phyloP scores from a whole-genome alignment of 1,140 invertebrate genomes.

The Hestina assimilis region DNA sequence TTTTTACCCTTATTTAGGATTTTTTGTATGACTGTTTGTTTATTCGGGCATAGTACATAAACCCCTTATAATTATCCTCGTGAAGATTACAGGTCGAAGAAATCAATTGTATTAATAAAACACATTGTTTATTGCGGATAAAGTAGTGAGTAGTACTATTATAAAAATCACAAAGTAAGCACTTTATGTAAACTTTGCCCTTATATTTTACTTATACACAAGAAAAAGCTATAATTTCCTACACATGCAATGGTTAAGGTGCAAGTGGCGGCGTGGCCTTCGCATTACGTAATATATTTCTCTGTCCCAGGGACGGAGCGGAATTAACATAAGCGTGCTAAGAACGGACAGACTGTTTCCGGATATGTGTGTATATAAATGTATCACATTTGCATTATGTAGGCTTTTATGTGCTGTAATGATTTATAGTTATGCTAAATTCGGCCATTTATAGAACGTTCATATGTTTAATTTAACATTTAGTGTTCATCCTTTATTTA shows the following conservation, averaged over 20 bases:
- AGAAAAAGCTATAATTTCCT: slow-evolving; percentile 56
- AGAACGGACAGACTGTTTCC: slow-evolving; percentile 2
- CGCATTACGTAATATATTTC: slow-evolving; percentile 52
- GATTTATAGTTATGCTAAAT: too few relatives aligned
- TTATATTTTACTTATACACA: slow-evolving; percentile 25
- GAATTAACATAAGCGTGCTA: slow-evolving; percentile 36
- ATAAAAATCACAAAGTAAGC: slow-evolving; percentile 5
- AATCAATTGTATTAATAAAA: too few relatives aligned
- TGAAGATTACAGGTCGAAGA: too few relatives aligned
- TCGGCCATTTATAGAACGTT: too few relatives aligned
- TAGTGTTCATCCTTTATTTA: too few relatives aligned
- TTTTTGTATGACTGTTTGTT: too few relatives aligned
- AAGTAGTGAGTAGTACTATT: too few relatives aligned
- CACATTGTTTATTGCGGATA: too few relatives aligned
- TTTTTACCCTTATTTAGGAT: too few relatives aligned
- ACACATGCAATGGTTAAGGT: slow-evolving; percentile 51
- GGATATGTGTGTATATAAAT: background rate
- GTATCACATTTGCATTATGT: slow-evolving; percentile 10
- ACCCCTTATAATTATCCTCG: too few relatives aligned
- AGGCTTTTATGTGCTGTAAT: background rate
- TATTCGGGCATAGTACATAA: too few relatives aligned
- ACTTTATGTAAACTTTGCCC: slow-evolving; percentile 27
- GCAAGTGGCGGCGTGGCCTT: slow-evolving; percentile 55
- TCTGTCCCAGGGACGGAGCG: slow-evolving; percentile 48
- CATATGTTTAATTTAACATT: too few relatives aligned